Evolutionary conservation across 1,140 invertebrate genomes (phyloP), one percentile per base, ranked within the genome.

Genomic region (Eumeta japonica): DNA sequence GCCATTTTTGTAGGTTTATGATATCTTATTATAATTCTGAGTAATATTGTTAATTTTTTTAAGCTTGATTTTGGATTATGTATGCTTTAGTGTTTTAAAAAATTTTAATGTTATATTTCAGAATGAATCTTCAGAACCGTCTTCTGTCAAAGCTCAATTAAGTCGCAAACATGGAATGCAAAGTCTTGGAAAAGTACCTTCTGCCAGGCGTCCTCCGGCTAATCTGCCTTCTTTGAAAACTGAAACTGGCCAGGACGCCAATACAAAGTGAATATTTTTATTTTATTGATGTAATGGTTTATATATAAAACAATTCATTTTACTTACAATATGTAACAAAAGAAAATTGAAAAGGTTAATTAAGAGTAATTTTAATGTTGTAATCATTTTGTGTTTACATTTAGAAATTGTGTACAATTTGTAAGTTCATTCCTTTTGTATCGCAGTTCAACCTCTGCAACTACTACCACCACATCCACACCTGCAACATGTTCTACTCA

Each of bases 161-260:
- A 84, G 84, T 62, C 87, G 89, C 73, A 94, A 95, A 89, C 92
- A 96, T 95, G 94, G 94, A 83, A 91, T 97, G 85, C 93, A 96
- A 89, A 92, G 85, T 80, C 85, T 97, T 85, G 93, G 94, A 80
- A 97, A 96, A 87, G 91, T 97, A 77, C 91, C 90, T 72, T 90
- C 86, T 75, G 88, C 90, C 74, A 87, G 94, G 77, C 88, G 94
- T 75, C 90, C 92, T 78, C 94, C 94, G 76, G 92, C 91, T 67
- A 94, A 96, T 84, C 81, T 97, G 79, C 94, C 94, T 74, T 96
- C 93, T 85, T 80, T 97, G 77, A 97, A 95, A 83, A 94, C 92
- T 75, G 93, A 97, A 84, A 80, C 79, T 58, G 78, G 77, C 58
- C 70, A 73, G 63, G 75, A 77, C 49, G 52, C 72, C 45, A 71